Conservation (phyloP, 2,888 invertebrate genomes). For the Vesta saturnalis region DNA sequence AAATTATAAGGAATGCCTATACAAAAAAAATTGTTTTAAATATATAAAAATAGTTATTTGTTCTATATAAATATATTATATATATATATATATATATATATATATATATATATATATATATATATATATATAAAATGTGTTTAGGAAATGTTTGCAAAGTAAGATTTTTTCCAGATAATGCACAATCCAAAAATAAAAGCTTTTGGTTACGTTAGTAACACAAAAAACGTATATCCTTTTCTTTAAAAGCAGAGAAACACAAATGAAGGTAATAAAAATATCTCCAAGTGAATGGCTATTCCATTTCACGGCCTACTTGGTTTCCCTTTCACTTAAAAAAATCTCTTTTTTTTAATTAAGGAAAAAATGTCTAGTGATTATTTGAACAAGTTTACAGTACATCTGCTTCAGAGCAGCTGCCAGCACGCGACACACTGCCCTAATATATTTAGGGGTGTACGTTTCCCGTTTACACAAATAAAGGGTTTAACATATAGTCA, state of each 20-base stretch:
- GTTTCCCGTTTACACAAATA: constrained; percentile 34
- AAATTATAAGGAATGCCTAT: no score
- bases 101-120: no score
- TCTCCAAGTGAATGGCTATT: neutral
- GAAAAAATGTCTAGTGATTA: neutral
- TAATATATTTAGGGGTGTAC: constrained; percentile 31
- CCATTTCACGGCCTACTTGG: constrained; percentile 7
- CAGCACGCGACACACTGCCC: constrained; percentile 43
- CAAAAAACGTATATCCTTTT: neutral
- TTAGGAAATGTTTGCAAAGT: neutral
- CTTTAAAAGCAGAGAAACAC: neutral
- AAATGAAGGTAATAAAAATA: constrained; percentile 4
- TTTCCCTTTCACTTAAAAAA: constrained; percentile 8
- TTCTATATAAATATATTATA: no score
- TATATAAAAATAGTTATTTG: no score
- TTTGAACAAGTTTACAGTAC: constrained; percentile 5
- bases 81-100: no score
- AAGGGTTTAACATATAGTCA: constrained; percentile 33
- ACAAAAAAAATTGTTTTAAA: no score
- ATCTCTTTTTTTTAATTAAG: neutral
- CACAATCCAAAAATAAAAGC: neutral
- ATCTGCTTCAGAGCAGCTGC: constrained; percentile 40
- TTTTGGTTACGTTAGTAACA: neutral
- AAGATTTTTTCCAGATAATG: neutral
- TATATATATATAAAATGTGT: no score